Conservation (phyloP, 2,888 invertebrate species). For the Andrena dorsata region DNA sequence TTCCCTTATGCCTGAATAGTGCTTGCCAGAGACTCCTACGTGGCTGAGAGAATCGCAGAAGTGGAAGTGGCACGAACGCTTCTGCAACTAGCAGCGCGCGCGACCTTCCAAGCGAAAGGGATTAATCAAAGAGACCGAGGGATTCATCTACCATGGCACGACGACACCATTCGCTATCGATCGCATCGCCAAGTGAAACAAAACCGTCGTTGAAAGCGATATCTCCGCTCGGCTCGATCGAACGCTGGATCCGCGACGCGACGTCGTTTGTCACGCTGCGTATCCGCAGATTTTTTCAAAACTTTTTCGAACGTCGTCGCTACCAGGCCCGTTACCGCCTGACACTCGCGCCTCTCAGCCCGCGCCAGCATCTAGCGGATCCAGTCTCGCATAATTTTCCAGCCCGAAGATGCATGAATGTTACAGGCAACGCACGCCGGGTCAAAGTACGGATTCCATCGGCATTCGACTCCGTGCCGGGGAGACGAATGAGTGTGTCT, state of each 20-base stretch:
- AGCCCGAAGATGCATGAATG: slow-evolving; percentile 51
- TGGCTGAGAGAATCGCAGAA: background rate
- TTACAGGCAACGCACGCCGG: slow-evolving; percentile 38
- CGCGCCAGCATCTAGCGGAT: slow-evolving; percentile 51
- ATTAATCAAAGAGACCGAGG: slow-evolving; percentile 17
- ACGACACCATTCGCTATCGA: background rate
- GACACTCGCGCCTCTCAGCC: slow-evolving; percentile 41
- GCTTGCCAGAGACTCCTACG: too few species aligned
- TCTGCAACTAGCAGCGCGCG: background rate
- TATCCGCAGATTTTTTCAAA: background rate
- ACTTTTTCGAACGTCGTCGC: slow-evolving; percentile 33
- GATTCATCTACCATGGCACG: background rate
- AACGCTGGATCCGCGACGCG: background rate
- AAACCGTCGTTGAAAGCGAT: background rate
- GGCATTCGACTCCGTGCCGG: background rate
- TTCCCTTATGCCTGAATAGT: too few species aligned
- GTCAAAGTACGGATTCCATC: slow-evolving; percentile 57
- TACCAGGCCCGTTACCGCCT: slow-evolving; percentile 42
- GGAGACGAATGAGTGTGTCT: background rate
- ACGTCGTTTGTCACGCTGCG: slow-evolving; percentile 40
- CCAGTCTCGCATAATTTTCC: slow-evolving; percentile 58
- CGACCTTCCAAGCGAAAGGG: background rate
- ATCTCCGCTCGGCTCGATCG: slow-evolving; percentile 10
- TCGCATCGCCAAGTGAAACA: background rate
- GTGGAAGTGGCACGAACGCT: background rate